Evolutionary conservation across 2,113 vertebrate species (phyloP).

Genomic region (Macquaria ambigua): DNA sequence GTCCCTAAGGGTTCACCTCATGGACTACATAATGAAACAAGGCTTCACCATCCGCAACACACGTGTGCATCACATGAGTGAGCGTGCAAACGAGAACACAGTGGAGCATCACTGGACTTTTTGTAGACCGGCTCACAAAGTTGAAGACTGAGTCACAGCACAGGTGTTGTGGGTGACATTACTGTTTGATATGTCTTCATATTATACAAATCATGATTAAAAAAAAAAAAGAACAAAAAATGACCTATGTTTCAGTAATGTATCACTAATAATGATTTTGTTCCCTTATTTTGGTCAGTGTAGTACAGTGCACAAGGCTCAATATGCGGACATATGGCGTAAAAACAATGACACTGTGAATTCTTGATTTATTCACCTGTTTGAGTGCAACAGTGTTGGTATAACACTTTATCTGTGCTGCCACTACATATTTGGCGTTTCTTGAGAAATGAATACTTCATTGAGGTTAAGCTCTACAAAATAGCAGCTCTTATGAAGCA

Average conservation of each 20-base stretch:
- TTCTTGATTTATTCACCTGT: conserved; percentile 16
- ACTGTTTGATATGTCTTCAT: conserved; percentile 37
- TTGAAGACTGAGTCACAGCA: conserved; percentile 89
- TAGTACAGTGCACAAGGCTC: conserved; percentile 7
- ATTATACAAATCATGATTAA: conserved; percentile 1
- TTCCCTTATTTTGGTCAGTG: neutral
- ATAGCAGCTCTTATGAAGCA: neutral
- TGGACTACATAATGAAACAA: conserved; percentile 99
- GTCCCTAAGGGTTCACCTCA: conserved; percentile 94
- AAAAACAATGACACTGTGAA: conserved; percentile 32
- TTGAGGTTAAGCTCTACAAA: neutral
- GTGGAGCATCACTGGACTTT: conserved; percentile 99
- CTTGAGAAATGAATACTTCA: neutral
- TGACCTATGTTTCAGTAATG: neutral
- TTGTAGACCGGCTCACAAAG: conserved; percentile 95
- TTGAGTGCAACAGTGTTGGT: neutral
- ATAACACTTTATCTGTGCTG: neutral
- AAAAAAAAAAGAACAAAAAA: neutral
- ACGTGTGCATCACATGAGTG: conserved; percentile 98
- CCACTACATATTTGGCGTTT: neutral
- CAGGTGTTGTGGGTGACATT: neutral
- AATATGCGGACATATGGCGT: conserved; percentile 21
- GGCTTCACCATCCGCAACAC: conserved; percentile 98
- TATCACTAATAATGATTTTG: neutral
- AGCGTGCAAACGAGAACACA: conserved; percentile 98